These are phyloP conservation scores for Tanypteryx hageni DNA, from an alignment of 2,888 invertebrate genomes.

Conservation along the genomic window DNA sequence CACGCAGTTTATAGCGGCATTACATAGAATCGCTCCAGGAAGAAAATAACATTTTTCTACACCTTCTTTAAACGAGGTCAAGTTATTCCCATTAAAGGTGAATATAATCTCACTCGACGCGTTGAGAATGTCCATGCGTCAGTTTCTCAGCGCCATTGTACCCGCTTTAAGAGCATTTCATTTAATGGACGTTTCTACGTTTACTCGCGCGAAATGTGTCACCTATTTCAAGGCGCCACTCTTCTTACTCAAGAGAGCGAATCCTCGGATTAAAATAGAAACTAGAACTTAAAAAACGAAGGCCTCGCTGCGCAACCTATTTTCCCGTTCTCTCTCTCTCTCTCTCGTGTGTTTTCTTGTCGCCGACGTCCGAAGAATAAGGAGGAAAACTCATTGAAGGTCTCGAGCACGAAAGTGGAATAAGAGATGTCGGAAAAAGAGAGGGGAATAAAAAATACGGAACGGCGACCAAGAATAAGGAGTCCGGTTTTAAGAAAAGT, in stretches of 20 bases:
- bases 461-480: not conserved
- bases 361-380: not conserved
- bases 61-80: too few relatives aligned
- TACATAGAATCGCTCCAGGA: too few relatives aligned
- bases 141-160: not conserved
- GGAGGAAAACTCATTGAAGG: conserved; percentile 40
- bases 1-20: too few relatives aligned
- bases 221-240: not conserved
- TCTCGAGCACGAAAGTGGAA: conserved; percentile 24
- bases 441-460: not conserved
- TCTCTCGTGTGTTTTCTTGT: not conserved
- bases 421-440: not conserved
- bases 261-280: not conserved
- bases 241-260: not conserved
- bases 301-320: not conserved
- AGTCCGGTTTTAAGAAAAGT: not conserved
- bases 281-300: not conserved
- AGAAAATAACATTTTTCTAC: too few relatives aligned
- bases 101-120: too few relatives aligned
- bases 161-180: not conserved
- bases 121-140: too few relatives aligned
- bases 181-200: not conserved
- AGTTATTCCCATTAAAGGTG: too few relatives aligned
- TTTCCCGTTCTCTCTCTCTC: not conserved
- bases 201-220: not conserved